Base-by-base conservation (phyloP, 2,113 vertebrate genomes). In the Stigmatopora nigra region DNA sequence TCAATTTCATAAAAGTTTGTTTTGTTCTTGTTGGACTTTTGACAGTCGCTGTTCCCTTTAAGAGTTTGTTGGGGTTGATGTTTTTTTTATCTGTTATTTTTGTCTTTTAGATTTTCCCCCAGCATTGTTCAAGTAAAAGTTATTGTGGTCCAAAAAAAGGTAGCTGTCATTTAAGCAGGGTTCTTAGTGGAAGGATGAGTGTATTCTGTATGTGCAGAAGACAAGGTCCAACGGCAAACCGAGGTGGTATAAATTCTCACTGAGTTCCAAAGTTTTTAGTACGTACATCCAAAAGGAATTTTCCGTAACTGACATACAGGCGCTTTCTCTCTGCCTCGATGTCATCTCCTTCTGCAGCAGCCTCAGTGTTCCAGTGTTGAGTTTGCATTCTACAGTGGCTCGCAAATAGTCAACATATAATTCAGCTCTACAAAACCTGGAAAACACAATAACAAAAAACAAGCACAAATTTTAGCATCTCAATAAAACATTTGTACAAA, bases 361-460 rank as follows among this genome's bases (percentile, higher is more conserved):
- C 80, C 83, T 79, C 79, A 66, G 77, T 79, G 78, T 77, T 83
- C 84, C 81, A 76, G 78, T 79, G 82, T 77, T 77, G 73, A 76
- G 82, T 84, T 75, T 82, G 79, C 84, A 82, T 86, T 83, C 85
- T 74, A 81, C 78, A 76, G 74, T 71, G 64, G 82, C 81, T 83
- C 79, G 84, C 81, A 82, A 86, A 81, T 84, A 86, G 79, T 89
- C 87, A 93, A 92, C 93, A 91, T 92, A 89, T 91, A 90, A 91
- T 86, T 92, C 91, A 92, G 88, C 92, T 94, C 92, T 85, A 84
- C 81, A 93, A 93, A 95, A 94, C 88, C 91, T 93, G 69, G 38
- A 68, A 61, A 22, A 61, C 41, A 61, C 35, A 38, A 20, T 2
- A 45, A 38, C 14, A 19, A 45, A 41, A 45, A 45, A 41, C 6